phyloP scores from a whole-genome alignment of 2,797 vertebrate species.

The Eremophila alpestris region DNA sequence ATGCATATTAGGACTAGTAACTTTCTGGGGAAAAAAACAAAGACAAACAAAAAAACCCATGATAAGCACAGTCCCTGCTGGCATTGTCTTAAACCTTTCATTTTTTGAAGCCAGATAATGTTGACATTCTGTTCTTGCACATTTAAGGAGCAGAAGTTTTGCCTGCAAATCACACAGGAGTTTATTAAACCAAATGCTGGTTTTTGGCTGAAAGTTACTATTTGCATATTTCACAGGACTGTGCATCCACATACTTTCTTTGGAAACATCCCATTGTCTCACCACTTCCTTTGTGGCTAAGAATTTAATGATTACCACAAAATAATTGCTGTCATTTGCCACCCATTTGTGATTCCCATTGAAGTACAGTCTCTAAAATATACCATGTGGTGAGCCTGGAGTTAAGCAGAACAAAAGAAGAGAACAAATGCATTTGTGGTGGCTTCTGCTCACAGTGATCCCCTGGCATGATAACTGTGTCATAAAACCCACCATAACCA shows the following conservation, averaged over 20 bases:
- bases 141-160: neutral
- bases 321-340: slow-evolving; percentile 31
- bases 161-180: neutral
- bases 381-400: neutral
- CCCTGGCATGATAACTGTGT: neutral
- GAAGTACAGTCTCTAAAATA: neutral
- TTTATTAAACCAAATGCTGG: neutral
- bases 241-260: neutral
- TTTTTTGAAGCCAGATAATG: neutral
- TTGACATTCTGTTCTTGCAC: neutral
- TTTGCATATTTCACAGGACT: neutral
- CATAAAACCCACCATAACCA: neutral
- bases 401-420: neutral
- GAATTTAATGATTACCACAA: slow-evolving; percentile 17
- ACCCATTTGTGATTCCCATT: neutral
- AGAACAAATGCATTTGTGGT: rapidly evolving
- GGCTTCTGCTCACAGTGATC: neutral
- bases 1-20: neutral
- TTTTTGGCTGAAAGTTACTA: neutral
- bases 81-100: neutral
- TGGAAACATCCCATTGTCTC: neutral
- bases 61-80: neutral
- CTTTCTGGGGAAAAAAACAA: neutral
- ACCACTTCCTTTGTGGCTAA: slow-evolving; percentile 18
- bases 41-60: neutral